Evolutionary conservation across 2,888 invertebrate species (phyloP), one percentile per base, ranked within the genome.

Genomic region (Miltochrista miniata): DNA sequence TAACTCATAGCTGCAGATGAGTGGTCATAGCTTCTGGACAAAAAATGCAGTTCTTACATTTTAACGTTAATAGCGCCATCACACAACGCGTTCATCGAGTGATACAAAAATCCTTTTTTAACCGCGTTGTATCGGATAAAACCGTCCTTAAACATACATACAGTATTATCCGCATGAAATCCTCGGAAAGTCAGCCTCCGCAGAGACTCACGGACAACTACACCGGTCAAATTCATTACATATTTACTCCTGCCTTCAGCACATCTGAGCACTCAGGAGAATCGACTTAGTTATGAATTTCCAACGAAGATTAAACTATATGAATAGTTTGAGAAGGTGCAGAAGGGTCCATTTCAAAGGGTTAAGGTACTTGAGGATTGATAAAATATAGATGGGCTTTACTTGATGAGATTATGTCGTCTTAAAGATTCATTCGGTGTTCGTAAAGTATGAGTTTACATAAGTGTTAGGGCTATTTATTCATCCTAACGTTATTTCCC

Each of bases 211-310:
- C 47, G 46, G 47, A 38, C 31, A 51, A 49, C 43, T 34, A 50
- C 54, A 47, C 52, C 54, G 47, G 42, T 59, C 59, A 48, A 59
- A 64, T 59, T 63, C 54, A 65, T 67, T 63, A 64, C 41, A 55
- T 59, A 67, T 66, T 55, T 59, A 46, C 24, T 41, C 45, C 31
- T 36, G 40, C 44, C 53, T 58, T 61, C 60, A 60, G 55, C 65
- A 66, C 62, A 63, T 65, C 30, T 30, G 45, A 35, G 43, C 59
- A 64, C 59, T 33, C 54, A 43, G 35, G 67, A 65, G 69, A 49
- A 42, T 47, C 55, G 64, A 71, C 65, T 74, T 66, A 71, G 72
- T 75, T 74, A 75, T 75, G 74, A 75, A 75, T 75, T 73, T 75
- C 64, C 63, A 72, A 75, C 66, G 54, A 74, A 72, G 70, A 75